These are phyloP conservation scores for Cyaniris semiargus DNA, from an alignment of 2,888 invertebrate species.

Conservation along the genomic window DNA sequence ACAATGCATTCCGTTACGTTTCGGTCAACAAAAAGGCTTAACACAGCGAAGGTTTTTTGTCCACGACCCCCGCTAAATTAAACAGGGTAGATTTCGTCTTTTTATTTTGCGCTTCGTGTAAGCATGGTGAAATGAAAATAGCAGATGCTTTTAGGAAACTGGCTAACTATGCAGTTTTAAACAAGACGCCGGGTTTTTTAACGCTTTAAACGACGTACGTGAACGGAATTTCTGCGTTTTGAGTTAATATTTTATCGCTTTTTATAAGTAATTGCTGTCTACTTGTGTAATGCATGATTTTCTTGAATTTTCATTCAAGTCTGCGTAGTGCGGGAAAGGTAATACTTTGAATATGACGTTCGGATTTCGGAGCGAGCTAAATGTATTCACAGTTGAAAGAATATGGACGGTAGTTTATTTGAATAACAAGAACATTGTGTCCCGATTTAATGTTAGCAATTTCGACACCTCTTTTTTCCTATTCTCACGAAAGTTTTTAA, in stretches of 20 bases:
- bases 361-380: neutral
- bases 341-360: constrained; percentile 1
- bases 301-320: constrained; percentile 21
- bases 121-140: constrained; percentile 42
- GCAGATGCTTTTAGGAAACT: constrained; percentile 44
- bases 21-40: constrained; percentile 71
- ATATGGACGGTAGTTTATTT: neutral
- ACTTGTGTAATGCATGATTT: constrained; percentile 23
- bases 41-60: constrained; percentile 71
- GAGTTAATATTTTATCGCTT: constrained; percentile 25
- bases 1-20: constrained; percentile 76
- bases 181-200: constrained; percentile 43
- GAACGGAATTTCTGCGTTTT: constrained; percentile 38
- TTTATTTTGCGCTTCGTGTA: constrained; percentile 57
- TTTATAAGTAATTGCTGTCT: constrained; percentile 27
- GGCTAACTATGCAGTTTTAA: constrained; percentile 43
- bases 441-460: neutral
- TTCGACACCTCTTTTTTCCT: neutral
- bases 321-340: neutral
- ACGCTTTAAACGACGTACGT: constrained; percentile 39
- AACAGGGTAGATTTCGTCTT: constrained; percentile 71
- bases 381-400: constrained; percentile 15
- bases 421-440: neutral
- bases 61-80: constrained; percentile 75
- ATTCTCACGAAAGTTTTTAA: neutral